phyloP scores from a whole-genome alignment of 2,113 vertebrate genomes.

The human region GRCh38 chr17:55833001-55833500 shows the following conservation, averaged over 20 bases:
- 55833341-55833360: background rate
- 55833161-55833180: background rate
- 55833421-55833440: background rate
- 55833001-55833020: background rate
- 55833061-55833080: background rate
- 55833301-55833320: background rate
- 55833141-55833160: background rate
- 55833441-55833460: background rate
- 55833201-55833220: background rate
- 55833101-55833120: background rate
- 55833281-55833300: background rate
- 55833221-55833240: background rate
- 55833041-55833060: background rate
- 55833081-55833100: background rate
- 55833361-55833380: background rate
- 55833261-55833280: background rate
- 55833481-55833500: background rate
- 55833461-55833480: background rate
- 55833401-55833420: background rate
- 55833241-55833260: background rate
- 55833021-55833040: accelerated
- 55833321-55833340: background rate
- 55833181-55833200: background rate
- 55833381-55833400: background rate
- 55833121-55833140: background rate